Conservation (phyloP, 2,888 invertebrate genomes). For the Amphiduros pacificus region DNA sequence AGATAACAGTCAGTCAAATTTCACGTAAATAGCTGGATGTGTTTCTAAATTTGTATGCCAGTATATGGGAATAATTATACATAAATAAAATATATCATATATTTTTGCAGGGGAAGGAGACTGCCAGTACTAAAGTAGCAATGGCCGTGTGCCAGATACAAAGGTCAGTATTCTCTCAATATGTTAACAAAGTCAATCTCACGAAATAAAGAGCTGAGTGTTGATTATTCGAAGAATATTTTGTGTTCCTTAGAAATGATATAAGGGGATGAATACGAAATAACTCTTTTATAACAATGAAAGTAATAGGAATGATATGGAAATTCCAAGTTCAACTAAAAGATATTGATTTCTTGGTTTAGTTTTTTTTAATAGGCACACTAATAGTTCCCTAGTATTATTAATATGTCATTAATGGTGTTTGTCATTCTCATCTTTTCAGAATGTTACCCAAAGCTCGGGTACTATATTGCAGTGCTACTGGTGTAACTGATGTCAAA, state of each 20-base stretch:
- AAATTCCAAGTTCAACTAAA: no score
- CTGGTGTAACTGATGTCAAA: constrained; percentile 56
- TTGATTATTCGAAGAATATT: not conserved
- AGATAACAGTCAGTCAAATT: constrained; percentile 23
- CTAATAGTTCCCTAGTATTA: no score
- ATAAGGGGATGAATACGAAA: no score
- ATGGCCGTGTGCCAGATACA: constrained; percentile 51
- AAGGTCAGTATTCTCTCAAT: constrained; percentile 34
- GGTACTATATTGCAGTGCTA: constrained; percentile 58
- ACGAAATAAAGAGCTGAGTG: not conserved
- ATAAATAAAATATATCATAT: not conserved
- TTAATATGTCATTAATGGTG: no score
- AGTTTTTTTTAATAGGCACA: no score
- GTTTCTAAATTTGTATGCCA: not conserved
- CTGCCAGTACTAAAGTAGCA: constrained; percentile 54
- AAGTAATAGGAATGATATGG: no score
- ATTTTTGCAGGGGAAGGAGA: constrained; percentile 47
- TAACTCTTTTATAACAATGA: no score
- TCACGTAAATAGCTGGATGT: not conserved
- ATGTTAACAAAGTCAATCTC: not conserved
- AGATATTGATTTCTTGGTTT: no score
- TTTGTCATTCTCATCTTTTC: constrained; percentile 19
- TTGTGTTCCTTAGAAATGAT: not conserved
- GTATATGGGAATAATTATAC: constrained; percentile 1
- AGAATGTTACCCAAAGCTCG: constrained; percentile 53